A percentile compares a stretch with the other conserved stretches of the same genome.
These are phyloP conservation scores for Xestoiulus laeticollis DNA, from an alignment of 2,888 invertebrate species.

Conservation along the genomic window DNA sequence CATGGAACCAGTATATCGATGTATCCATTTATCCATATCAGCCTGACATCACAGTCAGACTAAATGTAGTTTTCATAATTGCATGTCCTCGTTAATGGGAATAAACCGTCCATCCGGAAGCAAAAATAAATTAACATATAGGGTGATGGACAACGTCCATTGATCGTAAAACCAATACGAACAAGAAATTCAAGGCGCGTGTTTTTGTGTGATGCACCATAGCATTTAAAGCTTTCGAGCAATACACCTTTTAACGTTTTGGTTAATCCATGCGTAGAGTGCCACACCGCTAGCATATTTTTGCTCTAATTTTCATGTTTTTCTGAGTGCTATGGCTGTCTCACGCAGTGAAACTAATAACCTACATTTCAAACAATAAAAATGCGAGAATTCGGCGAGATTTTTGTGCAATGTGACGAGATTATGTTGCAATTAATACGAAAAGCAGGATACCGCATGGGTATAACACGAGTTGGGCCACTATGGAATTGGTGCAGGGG, in stretches of 20 bases:
- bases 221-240: background rate
- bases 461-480: background rate
- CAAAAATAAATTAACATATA: background rate
- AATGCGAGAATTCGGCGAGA: background rate
- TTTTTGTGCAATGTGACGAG: background rate
- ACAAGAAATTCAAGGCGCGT: background rate
- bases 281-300: constrained; percentile 11
- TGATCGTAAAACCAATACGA: background rate
- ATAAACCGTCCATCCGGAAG: constrained; percentile 2
- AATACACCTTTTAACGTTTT: background rate
- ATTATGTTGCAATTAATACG: constrained; percentile 16
- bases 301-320: background rate
- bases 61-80: background rate
- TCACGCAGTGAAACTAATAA: constrained; percentile 37
- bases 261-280: background rate
- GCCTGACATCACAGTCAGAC: background rate
- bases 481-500: background rate
- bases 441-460: background rate
- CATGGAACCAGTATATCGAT: background rate
- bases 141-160: constrained; percentile 21
- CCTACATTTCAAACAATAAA: constrained; percentile 29
- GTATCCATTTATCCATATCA: background rate
- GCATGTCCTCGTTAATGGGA: background rate
- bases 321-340: constrained; percentile 7
- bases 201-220: background rate